Evolutionary conservation across 2,797 vertebrate genomes (phyloP).

Genomic region (Cynopterus sphinx): DNA sequence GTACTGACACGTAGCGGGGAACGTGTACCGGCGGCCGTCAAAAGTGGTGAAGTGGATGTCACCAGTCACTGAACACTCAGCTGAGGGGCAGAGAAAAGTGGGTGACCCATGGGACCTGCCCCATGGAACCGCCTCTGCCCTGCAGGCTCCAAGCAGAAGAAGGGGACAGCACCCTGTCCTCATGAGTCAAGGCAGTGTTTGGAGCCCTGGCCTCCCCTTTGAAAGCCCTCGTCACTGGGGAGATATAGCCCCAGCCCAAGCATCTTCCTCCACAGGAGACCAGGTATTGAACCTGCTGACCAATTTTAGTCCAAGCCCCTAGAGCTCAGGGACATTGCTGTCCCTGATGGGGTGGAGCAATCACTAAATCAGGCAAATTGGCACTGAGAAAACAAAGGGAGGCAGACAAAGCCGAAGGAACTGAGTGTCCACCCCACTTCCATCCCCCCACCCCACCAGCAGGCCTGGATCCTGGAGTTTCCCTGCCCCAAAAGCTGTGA

Average conservation of each 20-base stretch:
- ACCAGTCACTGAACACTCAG: constrained; percentile 96
- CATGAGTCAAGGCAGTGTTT: background rate
- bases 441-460: no score
- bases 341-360: background rate
- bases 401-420: background rate
- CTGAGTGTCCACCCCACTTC: background rate
- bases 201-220: background rate
- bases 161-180: background rate
- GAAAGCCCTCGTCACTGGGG: background rate
- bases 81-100: constrained; percentile 81
- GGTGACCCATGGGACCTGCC: background rate
- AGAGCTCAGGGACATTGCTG: background rate
- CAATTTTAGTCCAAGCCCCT: background rate
- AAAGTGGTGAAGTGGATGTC: constrained; percentile 96
- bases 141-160: background rate
- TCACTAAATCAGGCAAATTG: background rate
- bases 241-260: background rate
- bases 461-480: background rate
- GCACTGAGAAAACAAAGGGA: background rate
- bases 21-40: constrained; percentile 93
- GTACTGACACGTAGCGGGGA: constrained; percentile 94
- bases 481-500: background rate
- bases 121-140: background rate
- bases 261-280: background rate
- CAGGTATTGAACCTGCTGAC: background rate